A percentile compares a stretch with the other conserved stretches of the same genome.
Conservation (phyloP, 2,113 vertebrate genomes). For the Paradoxurus hermaphroditus region DNA sequence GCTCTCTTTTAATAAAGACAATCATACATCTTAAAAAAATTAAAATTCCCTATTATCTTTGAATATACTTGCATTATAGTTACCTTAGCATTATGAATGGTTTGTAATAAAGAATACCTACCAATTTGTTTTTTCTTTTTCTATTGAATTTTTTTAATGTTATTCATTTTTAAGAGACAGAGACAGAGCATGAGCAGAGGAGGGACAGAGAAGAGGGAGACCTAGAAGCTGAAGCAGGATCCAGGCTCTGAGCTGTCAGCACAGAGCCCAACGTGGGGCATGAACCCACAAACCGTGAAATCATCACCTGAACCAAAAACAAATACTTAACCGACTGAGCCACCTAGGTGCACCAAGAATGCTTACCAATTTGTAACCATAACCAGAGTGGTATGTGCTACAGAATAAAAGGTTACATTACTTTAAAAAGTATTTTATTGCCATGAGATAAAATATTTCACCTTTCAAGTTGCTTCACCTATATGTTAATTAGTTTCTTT, state of each 20-base stretch:
- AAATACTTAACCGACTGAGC: no score
- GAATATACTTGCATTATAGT: neutral
- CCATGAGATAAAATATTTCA: slow-evolving; percentile 11
- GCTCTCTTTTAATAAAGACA: neutral
- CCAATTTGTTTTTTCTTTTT: neutral
- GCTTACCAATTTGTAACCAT: neutral
- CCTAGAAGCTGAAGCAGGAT: no score
- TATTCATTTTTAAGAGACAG: no score
- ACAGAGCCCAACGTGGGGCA: no score
- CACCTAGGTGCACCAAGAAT: neutral
- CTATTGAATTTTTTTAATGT: no score
- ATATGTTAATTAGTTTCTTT: neutral
- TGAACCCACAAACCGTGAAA: no score
- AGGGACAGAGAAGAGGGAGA: no score
- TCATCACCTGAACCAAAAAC: no score
- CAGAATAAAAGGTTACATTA: neutral
- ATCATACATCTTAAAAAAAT: neutral
- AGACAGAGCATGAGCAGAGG: no score
- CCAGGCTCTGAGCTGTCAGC: no score
- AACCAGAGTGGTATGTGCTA: neutral
- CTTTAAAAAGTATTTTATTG: slow-evolving; percentile 23
- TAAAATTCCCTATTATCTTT: neutral
- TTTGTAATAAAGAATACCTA: neutral
- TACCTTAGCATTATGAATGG: neutral
- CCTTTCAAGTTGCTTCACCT: slow-evolving; percentile 2